phyloP scores from a whole-genome alignment of 2,888 invertebrate genomes.

The Sinohyriopsis cumingii region DNA sequence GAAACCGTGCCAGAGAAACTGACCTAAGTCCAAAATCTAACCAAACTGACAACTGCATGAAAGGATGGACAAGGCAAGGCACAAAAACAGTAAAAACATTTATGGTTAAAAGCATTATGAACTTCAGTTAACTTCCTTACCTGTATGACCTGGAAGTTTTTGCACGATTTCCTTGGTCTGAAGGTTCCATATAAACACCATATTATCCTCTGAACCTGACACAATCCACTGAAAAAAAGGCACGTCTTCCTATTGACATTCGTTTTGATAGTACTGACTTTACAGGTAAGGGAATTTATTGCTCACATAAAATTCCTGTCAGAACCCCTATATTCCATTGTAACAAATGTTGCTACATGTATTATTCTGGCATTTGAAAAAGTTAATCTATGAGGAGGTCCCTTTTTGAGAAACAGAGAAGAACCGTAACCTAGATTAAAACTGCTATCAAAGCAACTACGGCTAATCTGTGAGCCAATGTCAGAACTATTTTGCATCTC shows the following conservation, averaged over 20 bases:
- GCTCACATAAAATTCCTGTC: neutral
- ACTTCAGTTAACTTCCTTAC: slow-evolving; percentile 72
- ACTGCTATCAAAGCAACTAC: no score
- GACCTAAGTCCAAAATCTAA: no score
- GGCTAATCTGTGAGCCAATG: no score
- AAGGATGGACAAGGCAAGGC: neutral
- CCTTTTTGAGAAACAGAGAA: no score
- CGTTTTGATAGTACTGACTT: neutral
- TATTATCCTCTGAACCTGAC: slow-evolving; percentile 98
- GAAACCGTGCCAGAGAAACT: no score
- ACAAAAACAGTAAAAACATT: neutral
- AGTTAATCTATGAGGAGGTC: no score
- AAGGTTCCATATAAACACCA: slow-evolving; percentile 99
- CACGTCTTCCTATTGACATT: neutral
- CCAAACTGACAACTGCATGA: no score
- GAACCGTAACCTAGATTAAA: no score
- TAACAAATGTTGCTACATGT: no score
- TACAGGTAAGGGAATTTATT: neutral
- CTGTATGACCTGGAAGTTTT: slow-evolving; percentile 95
- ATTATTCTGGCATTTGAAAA: no score
- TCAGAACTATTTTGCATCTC: no score
- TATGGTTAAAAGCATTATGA: neutral
- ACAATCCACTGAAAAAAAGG: slow-evolving; percentile 92
- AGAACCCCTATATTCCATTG: no score
- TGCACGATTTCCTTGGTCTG: slow-evolving; percentile 99